phyloP scores from a whole-genome alignment of 1,140 invertebrate species.

The Camponotus pennsylvanicus region DNA sequence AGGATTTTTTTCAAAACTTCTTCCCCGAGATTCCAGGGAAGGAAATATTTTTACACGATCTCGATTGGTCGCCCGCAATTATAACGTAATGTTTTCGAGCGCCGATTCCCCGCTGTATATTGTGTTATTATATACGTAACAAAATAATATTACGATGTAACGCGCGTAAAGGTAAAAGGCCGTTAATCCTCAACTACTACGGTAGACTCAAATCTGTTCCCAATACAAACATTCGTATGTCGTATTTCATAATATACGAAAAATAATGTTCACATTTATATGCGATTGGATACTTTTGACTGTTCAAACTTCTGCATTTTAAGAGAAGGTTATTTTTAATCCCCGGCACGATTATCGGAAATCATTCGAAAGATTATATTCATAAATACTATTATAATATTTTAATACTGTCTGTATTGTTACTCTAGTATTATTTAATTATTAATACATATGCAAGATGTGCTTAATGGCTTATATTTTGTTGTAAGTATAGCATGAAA shows the following conservation, averaged over 20 bases:
- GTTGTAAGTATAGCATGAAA: not conserved
- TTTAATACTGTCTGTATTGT: not conserved
- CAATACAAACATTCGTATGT: not conserved
- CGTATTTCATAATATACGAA: not conserved
- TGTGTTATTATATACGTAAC: constrained; percentile 68
- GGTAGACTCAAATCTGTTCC: constrained; percentile 20
- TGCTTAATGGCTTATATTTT: not conserved
- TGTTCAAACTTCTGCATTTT: not conserved
- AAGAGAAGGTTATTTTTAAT: not conserved
- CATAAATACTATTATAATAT: not conserved
- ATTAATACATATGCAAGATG: not conserved
- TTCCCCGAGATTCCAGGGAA: constrained; percentile 29
- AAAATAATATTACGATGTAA: constrained; percentile 54
- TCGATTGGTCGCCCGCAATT: constrained; percentile 43
- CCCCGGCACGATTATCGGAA: not conserved
- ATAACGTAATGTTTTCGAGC: constrained; percentile 71
- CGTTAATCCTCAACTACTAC: constrained; percentile 45
- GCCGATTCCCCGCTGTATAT: constrained; percentile 68
- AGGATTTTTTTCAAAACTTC: constrained; percentile 37
- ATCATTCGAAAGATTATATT: not conserved
- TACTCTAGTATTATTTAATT: not conserved
- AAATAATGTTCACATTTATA: constrained; percentile 17
- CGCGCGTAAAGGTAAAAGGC: constrained; percentile 40
- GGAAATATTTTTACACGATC: constrained; percentile 74
- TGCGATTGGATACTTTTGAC: constrained; percentile 16